phyloP scores from a whole-genome alignment of 1,140 invertebrate genomes.

The Acarapis woodi region DNA sequence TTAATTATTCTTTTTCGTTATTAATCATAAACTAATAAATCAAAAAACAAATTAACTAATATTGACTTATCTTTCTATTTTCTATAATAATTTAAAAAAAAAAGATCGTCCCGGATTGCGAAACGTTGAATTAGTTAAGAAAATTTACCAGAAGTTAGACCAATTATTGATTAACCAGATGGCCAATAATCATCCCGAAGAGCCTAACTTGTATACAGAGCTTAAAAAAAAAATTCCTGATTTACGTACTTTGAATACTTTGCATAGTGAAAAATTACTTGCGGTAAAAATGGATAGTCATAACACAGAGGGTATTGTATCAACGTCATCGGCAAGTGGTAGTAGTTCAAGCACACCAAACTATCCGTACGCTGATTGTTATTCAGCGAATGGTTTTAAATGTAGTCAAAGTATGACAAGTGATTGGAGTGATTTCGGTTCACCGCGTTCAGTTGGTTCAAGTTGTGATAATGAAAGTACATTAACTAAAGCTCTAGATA shows the following conservation, averaged over 20 bases:
- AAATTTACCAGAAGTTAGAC: constrained; percentile 63
- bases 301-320: constrained; percentile 4
- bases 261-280: constrained; percentile 79
- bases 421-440: constrained; percentile 21
- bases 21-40: no score
- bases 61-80: constrained; percentile 3
- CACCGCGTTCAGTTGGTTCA: constrained; percentile 24
- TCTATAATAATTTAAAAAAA: neutral
- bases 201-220: constrained; percentile 41
- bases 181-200: constrained; percentile 33
- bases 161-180: constrained; percentile 56
- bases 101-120: constrained; percentile 58
- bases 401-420: constrained; percentile 4
- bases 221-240: constrained; percentile 79
- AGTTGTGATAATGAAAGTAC: constrained; percentile 35
- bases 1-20: no score
- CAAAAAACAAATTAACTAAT: neutral
- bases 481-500: constrained; percentile 31
- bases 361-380: constrained; percentile 3
- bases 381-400: neutral
- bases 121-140: constrained; percentile 63
- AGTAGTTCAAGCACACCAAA: constrained; percentile 13
- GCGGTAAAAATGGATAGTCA: constrained; percentile 61
- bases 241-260: constrained; percentile 67
- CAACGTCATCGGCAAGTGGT: constrained; percentile 1